A percentile compares a stretch with the other conserved stretches of the same genome.
Conservation (phyloP, 2,113 vertebrate genomes). For the Brachyistius frenatus region DNA sequence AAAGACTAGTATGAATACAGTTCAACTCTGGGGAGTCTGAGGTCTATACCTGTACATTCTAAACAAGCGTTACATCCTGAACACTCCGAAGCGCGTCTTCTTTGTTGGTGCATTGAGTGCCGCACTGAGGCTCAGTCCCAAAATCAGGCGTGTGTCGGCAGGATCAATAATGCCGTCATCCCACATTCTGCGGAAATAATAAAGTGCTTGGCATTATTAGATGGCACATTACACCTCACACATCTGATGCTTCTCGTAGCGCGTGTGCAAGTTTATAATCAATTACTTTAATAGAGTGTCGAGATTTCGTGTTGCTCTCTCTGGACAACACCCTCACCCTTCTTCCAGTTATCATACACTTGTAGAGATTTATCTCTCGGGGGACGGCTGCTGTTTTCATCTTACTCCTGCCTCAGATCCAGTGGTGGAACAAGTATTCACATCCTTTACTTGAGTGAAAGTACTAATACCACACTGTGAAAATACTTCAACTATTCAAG, state of each 20-base stretch:
- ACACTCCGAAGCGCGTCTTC: conserved; percentile 94
- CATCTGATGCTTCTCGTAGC: conserved; percentile 9
- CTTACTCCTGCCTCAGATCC: too few relatives aligned
- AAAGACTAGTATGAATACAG: conserved; percentile 6
- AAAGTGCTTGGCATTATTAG: conserved; percentile 26
- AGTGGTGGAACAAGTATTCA: too few relatives aligned
- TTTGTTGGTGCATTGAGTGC: conserved; percentile 91
- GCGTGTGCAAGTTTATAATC: conserved; percentile 16
- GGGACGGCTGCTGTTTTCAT: too few relatives aligned
- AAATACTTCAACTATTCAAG: too few relatives aligned
- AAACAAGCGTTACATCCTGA: conserved; percentile 88
- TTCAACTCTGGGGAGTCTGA: neutral
- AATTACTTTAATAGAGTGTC: conserved; percentile 30
- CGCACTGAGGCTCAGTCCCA: conserved; percentile 95
- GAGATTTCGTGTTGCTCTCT: neutral
- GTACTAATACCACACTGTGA: too few relatives aligned
- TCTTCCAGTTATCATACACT: conserved; percentile 23
- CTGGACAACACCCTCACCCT: neutral
- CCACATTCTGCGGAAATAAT: conserved; percentile 88
- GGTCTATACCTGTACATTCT: neutral
- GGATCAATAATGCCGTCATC: conserved; percentile 99
- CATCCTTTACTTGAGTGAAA: too few relatives aligned
- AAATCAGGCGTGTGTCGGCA: conserved; percentile 92
- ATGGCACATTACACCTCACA: conserved; percentile 23
- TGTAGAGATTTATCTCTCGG: neutral